A percentile compares a stretch with the other conserved stretches of the same genome.
Evolutionary conservation across 2,113 vertebrate species (phyloP).

Genomic region (Hucho hucho): DNA sequence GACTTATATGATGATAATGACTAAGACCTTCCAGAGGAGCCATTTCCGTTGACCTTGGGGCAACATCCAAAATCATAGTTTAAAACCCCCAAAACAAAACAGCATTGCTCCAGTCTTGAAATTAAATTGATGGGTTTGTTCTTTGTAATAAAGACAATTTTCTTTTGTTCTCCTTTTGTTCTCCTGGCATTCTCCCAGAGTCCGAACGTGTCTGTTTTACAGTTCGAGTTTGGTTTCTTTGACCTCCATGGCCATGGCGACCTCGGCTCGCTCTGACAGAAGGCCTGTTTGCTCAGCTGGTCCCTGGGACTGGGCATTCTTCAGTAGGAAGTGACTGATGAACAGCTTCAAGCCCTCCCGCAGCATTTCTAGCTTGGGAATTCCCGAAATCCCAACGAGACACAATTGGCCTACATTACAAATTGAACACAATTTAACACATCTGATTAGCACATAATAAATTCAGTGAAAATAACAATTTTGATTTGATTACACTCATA

Average conservation of each 20-base stretch:
- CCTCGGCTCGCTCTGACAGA: constrained; percentile 75
- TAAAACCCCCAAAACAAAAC: no score
- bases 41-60: no score
- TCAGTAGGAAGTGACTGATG: constrained; percentile 91
- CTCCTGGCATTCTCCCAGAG: background rate
- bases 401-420: background rate
- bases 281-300: constrained; percentile 66
- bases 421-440: no score
- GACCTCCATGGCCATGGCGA: constrained; percentile 82
- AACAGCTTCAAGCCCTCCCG: constrained; percentile 94
- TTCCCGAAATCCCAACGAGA: constrained; percentile 81
- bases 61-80: no score
- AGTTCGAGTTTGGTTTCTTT: constrained; percentile 80
- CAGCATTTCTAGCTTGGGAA: constrained; percentile 84
- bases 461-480: no score
- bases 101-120: no score
- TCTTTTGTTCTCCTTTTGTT: background rate
- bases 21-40: no score
- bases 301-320: constrained; percentile 62
- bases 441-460: no score
- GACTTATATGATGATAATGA: no score
- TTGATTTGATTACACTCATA: no score
- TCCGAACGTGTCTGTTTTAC: constrained; percentile 56
- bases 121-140: no score
- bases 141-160: no score